Evolutionary conservation across 2,888 invertebrate species (phyloP).

Genomic region (Mamestra brassicae): DNA sequence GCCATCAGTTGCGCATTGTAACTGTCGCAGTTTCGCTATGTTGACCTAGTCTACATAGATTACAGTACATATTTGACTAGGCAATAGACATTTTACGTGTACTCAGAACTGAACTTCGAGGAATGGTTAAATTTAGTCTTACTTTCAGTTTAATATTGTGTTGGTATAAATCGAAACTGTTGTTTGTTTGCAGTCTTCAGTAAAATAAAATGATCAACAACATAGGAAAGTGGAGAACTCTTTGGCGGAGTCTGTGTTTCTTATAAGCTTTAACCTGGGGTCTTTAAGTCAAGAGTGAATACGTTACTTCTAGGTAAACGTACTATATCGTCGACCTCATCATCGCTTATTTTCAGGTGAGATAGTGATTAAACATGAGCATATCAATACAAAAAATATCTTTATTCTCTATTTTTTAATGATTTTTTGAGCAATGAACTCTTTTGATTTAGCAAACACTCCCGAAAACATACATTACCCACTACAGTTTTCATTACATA

Average conservation of each 20-base stretch:
- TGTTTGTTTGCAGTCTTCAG: too few relatives aligned
- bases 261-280: background rate
- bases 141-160: background rate
- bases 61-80: conserved; percentile 32
- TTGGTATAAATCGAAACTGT: background rate
- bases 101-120: background rate
- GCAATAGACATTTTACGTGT: background rate
- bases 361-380: background rate
- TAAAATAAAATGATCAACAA: background rate
- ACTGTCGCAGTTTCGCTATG: conserved; percentile 31
- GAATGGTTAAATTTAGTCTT: background rate
- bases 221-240: too few relatives aligned
- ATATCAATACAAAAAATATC: too few relatives aligned
- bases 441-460: background rate
- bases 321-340: too few relatives aligned
- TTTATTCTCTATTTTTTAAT: too few relatives aligned
- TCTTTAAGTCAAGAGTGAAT: too few relatives aligned
- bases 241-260: background rate
- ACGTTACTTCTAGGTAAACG: too few relatives aligned
- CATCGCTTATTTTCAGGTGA: background rate
- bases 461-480: background rate
- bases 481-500: background rate
- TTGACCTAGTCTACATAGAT: conserved; percentile 46
- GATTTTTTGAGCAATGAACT: background rate
- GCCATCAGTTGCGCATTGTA: conserved; percentile 36